A percentile compares a stretch with the other conserved stretches of the same genome.
phyloP scores from a whole-genome alignment of 2,888 invertebrate genomes.

The Tuta absoluta region DNA sequence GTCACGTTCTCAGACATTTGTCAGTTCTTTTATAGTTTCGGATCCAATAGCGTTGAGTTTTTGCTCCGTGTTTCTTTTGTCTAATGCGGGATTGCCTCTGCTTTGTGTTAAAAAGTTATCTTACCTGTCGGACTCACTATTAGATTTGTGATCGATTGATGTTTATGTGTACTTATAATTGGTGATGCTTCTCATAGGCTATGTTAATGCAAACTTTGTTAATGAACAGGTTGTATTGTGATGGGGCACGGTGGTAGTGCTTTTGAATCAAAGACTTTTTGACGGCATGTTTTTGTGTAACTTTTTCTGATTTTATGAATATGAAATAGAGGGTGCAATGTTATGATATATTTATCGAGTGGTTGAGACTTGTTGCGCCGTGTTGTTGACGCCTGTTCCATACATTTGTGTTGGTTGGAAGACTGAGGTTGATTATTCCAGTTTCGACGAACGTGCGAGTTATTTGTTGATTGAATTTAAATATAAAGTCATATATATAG shows the following conservation, averaged over 20 bases:
- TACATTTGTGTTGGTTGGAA: constrained; percentile 72
- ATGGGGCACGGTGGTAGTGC: constrained; percentile 43
- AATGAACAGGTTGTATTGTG: constrained; percentile 51
- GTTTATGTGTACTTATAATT: constrained; percentile 52
- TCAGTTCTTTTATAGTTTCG: neutral
- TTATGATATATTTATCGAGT: constrained; percentile 54
- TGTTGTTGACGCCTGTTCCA: constrained; percentile 61
- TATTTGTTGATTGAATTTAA: constrained; percentile 81
- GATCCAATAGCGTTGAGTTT: neutral
- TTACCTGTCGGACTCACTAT: constrained; percentile 25
- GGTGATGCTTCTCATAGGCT: constrained; percentile 39
- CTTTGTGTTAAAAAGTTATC: neutral
- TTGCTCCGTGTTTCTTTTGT: neutral
- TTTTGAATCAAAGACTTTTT: constrained; percentile 55
- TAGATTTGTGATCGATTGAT: constrained; percentile 30
- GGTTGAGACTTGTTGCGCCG: constrained; percentile 53
- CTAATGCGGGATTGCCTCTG: constrained; percentile 12
- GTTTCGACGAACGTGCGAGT: constrained; percentile 77
- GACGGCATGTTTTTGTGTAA: constrained; percentile 66
- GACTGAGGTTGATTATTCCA: constrained; percentile 81
- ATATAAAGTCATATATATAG: constrained; percentile 81
- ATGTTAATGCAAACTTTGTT: constrained; percentile 46
- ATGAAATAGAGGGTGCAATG: constrained; percentile 75
- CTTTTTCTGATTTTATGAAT: constrained; percentile 58
- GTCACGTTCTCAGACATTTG: neutral